Percentiles rank a stretch among this genome's conserved stretches.
Conservation (phyloP, 1,140 invertebrate species). For the Teleopsis dalmanni region DNA sequence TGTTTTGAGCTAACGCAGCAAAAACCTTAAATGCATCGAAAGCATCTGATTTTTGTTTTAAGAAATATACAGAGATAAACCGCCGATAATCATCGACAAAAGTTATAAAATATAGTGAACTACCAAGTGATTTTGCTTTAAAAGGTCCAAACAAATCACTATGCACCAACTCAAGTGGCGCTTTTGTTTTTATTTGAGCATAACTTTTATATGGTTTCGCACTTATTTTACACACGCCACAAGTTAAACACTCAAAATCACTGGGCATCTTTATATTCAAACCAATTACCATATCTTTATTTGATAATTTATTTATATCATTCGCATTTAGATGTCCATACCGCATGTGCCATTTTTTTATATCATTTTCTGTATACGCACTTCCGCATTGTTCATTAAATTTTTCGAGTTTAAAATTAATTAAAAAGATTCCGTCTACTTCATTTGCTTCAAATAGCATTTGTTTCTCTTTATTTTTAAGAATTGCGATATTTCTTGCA, state of each 20-base stretch:
- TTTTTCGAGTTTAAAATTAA: too few species aligned
- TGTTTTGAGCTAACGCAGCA: not conserved
- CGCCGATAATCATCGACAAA: slow-evolving; percentile 1
- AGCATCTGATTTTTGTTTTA: not conserved
- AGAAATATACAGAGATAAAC: not conserved
- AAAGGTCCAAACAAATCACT: not conserved
- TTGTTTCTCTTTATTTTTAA: too few species aligned
- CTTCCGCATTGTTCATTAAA: too few species aligned
- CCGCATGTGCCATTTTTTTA: slow-evolving; percentile 1
- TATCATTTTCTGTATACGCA: too few species aligned
- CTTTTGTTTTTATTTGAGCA: not conserved
- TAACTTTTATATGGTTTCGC: slow-evolving; percentile 5
- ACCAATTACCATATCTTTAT: slow-evolving; percentile 1
- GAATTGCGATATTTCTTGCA: too few species aligned
- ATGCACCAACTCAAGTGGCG: not conserved
- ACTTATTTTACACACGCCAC: slow-evolving; percentile 1
- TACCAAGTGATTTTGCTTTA: not conserved
- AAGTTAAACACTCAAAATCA: not conserved
- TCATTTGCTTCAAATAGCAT: too few species aligned
- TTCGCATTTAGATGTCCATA: not conserved
- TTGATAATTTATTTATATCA: slow-evolving; percentile 5
- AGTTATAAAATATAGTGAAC: not conserved
- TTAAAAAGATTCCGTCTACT: too few species aligned
- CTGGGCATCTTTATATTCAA: not conserved
- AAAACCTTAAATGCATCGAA: slow-evolving; percentile 2